Evolutionary conservation across 1,140 invertebrate genomes (phyloP), one percentile per base, ranked within the genome.

Genomic region (Hormaphis cornu): DNA sequence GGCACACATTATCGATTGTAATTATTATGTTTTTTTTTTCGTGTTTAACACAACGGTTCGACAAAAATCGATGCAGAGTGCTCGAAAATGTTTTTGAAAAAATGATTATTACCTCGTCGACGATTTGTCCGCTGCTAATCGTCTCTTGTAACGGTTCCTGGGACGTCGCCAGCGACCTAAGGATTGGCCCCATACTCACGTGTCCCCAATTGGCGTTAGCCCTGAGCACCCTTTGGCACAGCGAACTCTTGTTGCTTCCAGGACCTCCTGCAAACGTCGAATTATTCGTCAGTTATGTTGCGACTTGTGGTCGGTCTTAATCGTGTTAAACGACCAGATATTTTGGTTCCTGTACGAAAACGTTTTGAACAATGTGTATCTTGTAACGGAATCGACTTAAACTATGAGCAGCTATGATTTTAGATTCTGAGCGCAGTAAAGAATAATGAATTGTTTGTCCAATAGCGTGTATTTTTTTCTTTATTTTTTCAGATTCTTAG

Each of bases 61-160:
- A n/a, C n/a, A n/a, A n/a, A n/a, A n/a, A n/a, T n/a, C n/a, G n/a
- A n/a, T n/a, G n/a, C n/a, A n/a, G n/a, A n/a, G n/a, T n/a, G n/a
- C n/a, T n/a, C n/a, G n/a, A n/a, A n/a, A n/a, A n/a, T n/a, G n/a
- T n/a, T n/a, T n/a, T n/a, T n/a, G n/a, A n/a, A n/a, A n/a, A n/a
- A n/a, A n/a, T n/a, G n/a, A n/a, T n/a, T n/a, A n/a, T 75, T 71
- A 83, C 82, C 71, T 86, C 79, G 0, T 89, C 83, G 2, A 89
- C 89, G 78, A 93, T 82, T 76, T 93, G 90, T 8, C 92, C 92
- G n/a, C 85, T 85, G 37, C 85, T 82, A 71, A 95, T 84, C 10
- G 88, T 84, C 26, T 88, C 83, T 54, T 85, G 79, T 76, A 74
- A 85, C 1, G 44, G 2, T 5, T 66, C 61, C 20, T 73, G 79